Evolutionary conservation across 2,113 vertebrate species (phyloP), one percentile per base, ranked within the genome.

Genomic region (Nycticebus coucang): DNA sequence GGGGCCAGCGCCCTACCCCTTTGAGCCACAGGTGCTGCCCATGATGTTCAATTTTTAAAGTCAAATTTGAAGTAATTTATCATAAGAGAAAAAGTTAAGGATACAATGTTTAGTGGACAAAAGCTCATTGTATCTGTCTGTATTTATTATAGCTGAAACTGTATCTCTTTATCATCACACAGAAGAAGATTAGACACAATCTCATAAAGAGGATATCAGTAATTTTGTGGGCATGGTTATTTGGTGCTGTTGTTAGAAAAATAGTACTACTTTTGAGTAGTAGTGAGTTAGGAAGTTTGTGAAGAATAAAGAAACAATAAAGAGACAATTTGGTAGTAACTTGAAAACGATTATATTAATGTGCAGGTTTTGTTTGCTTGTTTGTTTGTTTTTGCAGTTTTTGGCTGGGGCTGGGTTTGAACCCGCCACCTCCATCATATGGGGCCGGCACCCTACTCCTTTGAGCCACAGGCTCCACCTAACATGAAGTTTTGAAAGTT

Each of bases 171-270:
- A 37, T 30, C 19, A 37, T 22, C 64, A 41, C 7, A 74, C 0
- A 66, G 10, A 37, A 69, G 57, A 82, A 81, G 17, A 64, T 53
- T 72, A 81, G 24, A 21, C 57, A 21, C 2, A 87, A 2, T 33
- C 7, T 5, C 22, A 18, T 26, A 57, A 57, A 66, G 74, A 72
- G 22, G 33, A 33, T 37, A 71, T 6, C 4, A 28, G 14, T 21
- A 55, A 53, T 80, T 90, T 37, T 45, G 35, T 14, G 53, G 35
- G 18, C 14, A 3, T 75, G 50, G 60, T 8, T 62, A 26, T 37
- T 95, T 41, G 91, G 66, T 84, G 71, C 30, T 75, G 4, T 30
- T 79, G 26, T 62, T 85, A 5, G 82, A 19, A 66, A 96, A 69
- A 3, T 13, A 7, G 22, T 62, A 41, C 41, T 41, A 41, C 41